These are phyloP conservation scores for Sinohyriopsis cumingii DNA, from an alignment of 2,888 invertebrate species.

Conservation along the genomic window DNA sequence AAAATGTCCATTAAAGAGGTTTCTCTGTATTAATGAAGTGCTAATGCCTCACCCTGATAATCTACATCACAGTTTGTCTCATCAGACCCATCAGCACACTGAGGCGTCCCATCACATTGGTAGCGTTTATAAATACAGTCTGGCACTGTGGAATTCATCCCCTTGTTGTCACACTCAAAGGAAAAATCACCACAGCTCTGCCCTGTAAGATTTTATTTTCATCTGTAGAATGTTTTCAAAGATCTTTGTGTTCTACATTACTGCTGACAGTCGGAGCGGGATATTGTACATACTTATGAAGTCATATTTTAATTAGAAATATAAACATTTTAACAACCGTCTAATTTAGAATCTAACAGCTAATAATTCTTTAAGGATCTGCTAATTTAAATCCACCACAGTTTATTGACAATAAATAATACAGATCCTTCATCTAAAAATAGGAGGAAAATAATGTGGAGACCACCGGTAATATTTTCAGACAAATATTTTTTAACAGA, in stretches of 20 bases:
- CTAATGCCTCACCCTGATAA: too few species aligned
- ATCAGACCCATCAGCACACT: constrained; percentile 63
- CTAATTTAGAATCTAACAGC: too few species aligned
- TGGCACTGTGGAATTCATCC: constrained; percentile 30
- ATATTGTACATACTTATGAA: background rate
- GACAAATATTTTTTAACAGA: too few species aligned
- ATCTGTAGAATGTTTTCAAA: background rate
- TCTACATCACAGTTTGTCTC: constrained; percentile 45
- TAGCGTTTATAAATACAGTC: constrained; percentile 50
- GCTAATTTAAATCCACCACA: too few species aligned
- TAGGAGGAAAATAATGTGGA: too few species aligned
- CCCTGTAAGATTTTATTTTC: constrained; percentile 27
- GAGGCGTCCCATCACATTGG: constrained; percentile 57
- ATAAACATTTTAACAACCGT: background rate
- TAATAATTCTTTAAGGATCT: too few species aligned
- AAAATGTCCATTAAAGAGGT: too few species aligned
- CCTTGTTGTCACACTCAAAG: constrained; percentile 55
- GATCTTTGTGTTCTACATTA: background rate
- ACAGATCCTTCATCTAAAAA: too few species aligned
- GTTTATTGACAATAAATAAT: too few species aligned
- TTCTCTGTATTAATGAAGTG: too few species aligned
- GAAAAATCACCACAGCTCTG: constrained; percentile 42
- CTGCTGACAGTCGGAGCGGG: background rate
- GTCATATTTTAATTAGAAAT: background rate
- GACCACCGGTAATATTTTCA: too few species aligned